Evolutionary conservation across 1,140 invertebrate species (phyloP).

Genomic region (Samia ricini): DNA sequence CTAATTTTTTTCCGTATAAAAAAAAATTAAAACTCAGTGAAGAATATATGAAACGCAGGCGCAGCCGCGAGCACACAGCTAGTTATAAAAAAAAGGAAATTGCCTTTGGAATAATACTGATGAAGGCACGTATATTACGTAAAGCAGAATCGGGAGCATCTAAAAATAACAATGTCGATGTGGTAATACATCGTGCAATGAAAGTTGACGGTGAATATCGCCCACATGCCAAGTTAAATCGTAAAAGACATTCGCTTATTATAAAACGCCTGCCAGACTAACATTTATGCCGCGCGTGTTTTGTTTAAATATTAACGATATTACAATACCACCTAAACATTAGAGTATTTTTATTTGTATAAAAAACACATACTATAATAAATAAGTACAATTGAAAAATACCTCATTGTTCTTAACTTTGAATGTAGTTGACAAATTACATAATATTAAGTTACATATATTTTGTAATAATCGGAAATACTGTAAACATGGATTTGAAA

Average conservation of each 20-base stretch:
- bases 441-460: too few species aligned
- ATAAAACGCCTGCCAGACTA: conserved; percentile 29
- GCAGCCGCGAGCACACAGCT: not conserved
- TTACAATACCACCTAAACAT: too few species aligned
- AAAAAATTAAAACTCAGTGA: too few species aligned
- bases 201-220: conserved; percentile 10
- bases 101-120: not conserved
- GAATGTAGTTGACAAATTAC: too few species aligned
- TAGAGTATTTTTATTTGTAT: too few species aligned
- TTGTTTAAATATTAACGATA: too few species aligned
- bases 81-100: not conserved
- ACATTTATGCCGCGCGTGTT: conserved; percentile 16
- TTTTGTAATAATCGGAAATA: too few species aligned
- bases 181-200: conserved; percentile 2
- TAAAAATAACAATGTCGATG: conserved; percentile 11
- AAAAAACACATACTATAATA: too few species aligned
- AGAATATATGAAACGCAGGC: not conserved
- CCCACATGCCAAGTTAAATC: conserved; percentile 10
- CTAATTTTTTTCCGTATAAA: too few species aligned
- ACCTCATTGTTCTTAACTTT: too few species aligned
- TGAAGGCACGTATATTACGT: not conserved
- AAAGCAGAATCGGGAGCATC: conserved; percentile 7
- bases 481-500: too few species aligned
- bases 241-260: conserved; percentile 2
- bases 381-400: too few species aligned